Base-by-base conservation (phyloP, 2,888 invertebrate genomes). In the Dyspetes luteomarginatus region DNA sequence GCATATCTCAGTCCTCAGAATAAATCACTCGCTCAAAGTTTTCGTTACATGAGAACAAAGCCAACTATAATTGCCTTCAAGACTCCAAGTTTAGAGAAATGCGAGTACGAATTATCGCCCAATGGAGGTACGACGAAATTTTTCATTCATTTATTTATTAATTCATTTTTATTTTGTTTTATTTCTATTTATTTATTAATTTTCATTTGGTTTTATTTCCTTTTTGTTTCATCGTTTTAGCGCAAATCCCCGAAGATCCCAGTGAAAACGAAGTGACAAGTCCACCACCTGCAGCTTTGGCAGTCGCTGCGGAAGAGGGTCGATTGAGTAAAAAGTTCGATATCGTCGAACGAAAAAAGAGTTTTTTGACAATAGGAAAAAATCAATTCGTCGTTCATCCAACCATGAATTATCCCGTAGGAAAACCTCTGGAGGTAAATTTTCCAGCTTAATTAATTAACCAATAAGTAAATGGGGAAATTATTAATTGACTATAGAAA, bases 51-150 rank as follows among this genome's bases (percentile, higher is more conserved):
- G 97, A 92, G 97, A 55, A 95, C 95, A 85, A 97, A 97, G 87
- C 98, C 98, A 0, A 96, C 97, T 0, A 97, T 97, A 83, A 97
- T 97, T 62, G 96, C 97, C 0, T 97, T 97, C 89, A 96, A 97
- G 91, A 96, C 97, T 1, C 97, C 97, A 0, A 96, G 95, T 91
- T 91, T 95, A 72, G 96, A 97, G 83, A 94, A 95, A 86, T 94
- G 94, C 86, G 95, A 96, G 81, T 86, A 87, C 52, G 85, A 88
- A 56, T 41, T 82, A 4, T 26, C 60, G 19, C 26, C 71, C 4
- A 82, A 56, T 9, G 69, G 58, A 64, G 58, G 72, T 74, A 50
- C 50, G 58, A 69, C 19, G 28, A 24, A 22, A n/a, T n/a, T n/a
- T n/a, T n/a, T n/a, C n/a, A n/a, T n/a, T n/a, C n/a, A n/a, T n/a